Evolutionary conservation across 2,113 vertebrate genomes (phyloP).

Genomic region (Chascanopsetta lugubris): DNA sequence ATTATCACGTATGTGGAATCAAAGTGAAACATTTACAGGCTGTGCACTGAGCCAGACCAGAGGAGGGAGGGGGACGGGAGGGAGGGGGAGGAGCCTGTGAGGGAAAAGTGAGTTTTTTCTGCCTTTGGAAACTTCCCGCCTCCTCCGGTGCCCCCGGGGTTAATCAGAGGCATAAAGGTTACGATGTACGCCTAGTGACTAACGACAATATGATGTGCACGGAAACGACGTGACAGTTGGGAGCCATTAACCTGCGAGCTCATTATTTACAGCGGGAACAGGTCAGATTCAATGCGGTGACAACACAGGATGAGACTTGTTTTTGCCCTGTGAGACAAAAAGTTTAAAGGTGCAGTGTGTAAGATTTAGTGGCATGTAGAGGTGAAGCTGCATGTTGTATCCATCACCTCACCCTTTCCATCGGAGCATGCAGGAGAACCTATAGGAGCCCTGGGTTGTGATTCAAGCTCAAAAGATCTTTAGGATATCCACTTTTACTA

Average conservation of each 20-base stretch:
- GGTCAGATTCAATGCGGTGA: constrained; percentile 46
- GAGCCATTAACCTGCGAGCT: constrained; percentile 77
- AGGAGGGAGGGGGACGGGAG: too few species aligned
- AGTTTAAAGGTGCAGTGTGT: too few species aligned
- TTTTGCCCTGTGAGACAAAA: too few species aligned
- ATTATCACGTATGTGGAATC: constrained; percentile 95
- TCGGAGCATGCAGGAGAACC: too few species aligned
- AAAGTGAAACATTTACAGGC: constrained; percentile 94
- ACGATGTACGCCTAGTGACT: constrained; percentile 87
- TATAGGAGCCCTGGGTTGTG: too few species aligned
- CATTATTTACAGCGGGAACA: constrained; percentile 55
- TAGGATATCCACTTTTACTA: too few species aligned
- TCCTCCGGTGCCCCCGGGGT: constrained; percentile 71
- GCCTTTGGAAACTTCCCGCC: constrained; percentile 65
- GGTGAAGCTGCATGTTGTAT: too few species aligned
- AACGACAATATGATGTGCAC: constrained; percentile 78
- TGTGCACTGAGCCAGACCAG: constrained; percentile 90
- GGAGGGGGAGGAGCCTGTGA: too few species aligned
- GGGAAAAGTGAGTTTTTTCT: too few species aligned
- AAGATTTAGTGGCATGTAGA: too few species aligned
- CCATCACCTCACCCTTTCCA: too few species aligned
- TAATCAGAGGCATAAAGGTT: constrained; percentile 90
- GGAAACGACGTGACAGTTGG: constrained; percentile 78
- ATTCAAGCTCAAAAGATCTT: too few species aligned
- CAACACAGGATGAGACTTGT: constrained; percentile 56